phyloP scores from a whole-genome alignment of 1,140 invertebrate species.

The Temnothorax longispinosus region DNA sequence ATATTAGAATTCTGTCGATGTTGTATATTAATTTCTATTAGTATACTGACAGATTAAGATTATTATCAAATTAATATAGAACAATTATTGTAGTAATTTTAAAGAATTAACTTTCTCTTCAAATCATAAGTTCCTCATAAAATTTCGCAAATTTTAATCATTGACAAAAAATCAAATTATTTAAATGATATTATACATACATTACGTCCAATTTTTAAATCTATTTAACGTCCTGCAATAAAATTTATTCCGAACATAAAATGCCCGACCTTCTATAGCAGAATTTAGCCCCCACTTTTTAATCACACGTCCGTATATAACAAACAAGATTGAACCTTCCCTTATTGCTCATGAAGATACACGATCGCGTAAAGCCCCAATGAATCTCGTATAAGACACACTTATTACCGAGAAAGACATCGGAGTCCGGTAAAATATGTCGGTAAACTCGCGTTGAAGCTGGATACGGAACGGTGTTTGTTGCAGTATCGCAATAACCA shows the following conservation, averaged over 20 bases:
- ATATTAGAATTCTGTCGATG: no score
- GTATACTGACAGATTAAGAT: neutral
- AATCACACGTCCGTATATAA: neutral
- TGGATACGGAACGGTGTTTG: neutral
- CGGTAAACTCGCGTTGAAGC: constrained; percentile 10
- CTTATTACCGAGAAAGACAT: neutral
- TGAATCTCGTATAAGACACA: neutral
- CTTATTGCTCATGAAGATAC: neutral
- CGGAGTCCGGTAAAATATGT: neutral
- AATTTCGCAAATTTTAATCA: neutral
- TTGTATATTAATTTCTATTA: neutral
- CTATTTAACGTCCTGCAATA: neutral
- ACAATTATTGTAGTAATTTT: neutral
- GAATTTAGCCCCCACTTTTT: neutral
- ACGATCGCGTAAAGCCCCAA: neutral
- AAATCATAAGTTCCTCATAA: neutral
- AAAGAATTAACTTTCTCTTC: neutral
- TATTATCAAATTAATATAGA: neutral
- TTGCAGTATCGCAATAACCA: constrained; percentile 81
- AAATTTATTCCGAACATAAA: no score
- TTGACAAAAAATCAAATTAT: neutral
- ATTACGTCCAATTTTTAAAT: neutral
- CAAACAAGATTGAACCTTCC: neutral
- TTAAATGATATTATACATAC: no score
- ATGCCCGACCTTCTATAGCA: neutral